A percentile compares a stretch with the other conserved stretches of the same genome.
Conservation (phyloP, 2,797 vertebrate species). For the Pseudopleuronectes americanus region DNA sequence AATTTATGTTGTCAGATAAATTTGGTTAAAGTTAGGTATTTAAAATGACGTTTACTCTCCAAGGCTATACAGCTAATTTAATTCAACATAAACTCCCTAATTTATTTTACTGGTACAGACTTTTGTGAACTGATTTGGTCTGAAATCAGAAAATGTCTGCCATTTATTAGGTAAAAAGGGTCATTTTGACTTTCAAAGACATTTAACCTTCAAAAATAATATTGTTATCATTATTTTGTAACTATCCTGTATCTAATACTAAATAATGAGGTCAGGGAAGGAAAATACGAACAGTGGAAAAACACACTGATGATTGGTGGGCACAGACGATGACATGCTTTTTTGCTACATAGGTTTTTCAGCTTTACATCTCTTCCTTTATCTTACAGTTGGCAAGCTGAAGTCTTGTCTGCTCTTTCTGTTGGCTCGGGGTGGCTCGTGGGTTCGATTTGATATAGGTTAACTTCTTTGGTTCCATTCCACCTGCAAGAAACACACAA, state of each 20-base stretch:
- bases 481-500: conserved; percentile 80
- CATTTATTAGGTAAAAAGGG: neutral
- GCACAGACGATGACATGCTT: neutral
- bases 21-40: neutral
- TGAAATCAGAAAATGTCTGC: neutral
- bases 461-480: conserved; percentile 83
- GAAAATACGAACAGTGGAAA: neutral
- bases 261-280: neutral
- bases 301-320: neutral
- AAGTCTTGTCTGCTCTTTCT: conserved; percentile 75
- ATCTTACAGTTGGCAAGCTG: conserved; percentile 79
- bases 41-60: neutral
- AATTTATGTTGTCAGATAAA: neutral
- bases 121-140: neutral
- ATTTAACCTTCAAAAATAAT: neutral
- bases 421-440: conserved; percentile 75
- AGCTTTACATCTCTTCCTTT: neutral
- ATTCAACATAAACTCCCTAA: neutral
- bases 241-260: neutral
- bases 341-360: too few species aligned
- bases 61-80: neutral
- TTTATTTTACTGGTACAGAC: neutral
- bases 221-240: neutral
- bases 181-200: conserved; percentile 4
- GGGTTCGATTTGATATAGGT: conserved; percentile 78